Percentiles rank a stretch among this genome's conserved stretches.
Evolutionary conservation across 1,140 invertebrate species (phyloP).

Genomic region (Acromyrmex echinatior): DNA sequence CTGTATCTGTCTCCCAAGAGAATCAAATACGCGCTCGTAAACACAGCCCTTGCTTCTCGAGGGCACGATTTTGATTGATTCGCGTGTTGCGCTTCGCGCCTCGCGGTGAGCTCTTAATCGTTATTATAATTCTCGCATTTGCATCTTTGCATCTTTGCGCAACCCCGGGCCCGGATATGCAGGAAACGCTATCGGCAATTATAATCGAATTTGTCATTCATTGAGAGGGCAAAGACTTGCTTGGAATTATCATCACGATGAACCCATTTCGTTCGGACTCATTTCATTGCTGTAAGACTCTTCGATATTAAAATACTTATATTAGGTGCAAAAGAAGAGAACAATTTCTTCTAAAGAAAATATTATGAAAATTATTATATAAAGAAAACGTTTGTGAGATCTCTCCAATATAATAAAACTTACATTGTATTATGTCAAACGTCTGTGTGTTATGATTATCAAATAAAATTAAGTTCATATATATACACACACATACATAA

Average conservation of each 20-base stretch:
- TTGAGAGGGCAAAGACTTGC: background rate
- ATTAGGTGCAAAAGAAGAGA: background rate
- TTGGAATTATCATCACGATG: constrained; percentile 16
- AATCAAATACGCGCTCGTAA: constrained; percentile 41
- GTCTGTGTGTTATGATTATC: background rate
- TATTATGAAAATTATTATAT: background rate
- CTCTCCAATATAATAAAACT: too few relatives aligned
- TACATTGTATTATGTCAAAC: too few relatives aligned
- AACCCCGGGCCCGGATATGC: constrained; percentile 19
- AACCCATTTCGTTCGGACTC: background rate
- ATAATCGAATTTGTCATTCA: constrained; percentile 37
- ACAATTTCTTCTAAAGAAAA: background rate
- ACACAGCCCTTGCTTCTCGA: constrained; percentile 52
- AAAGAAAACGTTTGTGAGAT: too few relatives aligned
- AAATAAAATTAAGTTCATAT: background rate
- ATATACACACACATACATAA: background rate
- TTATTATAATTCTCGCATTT: constrained; percentile 58
- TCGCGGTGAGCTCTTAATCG: constrained; percentile 56
- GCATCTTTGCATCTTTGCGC: constrained; percentile 56
- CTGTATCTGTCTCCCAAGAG: constrained; percentile 58
- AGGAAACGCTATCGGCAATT: constrained; percentile 17
- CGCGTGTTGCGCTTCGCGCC: constrained; percentile 24
- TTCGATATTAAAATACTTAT: background rate
- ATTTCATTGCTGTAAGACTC: background rate
- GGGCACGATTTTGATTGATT: constrained; percentile 60